Base-by-base conservation (phyloP, 2,888 invertebrate species). In the Drosophila neoperkinsi region DNA sequence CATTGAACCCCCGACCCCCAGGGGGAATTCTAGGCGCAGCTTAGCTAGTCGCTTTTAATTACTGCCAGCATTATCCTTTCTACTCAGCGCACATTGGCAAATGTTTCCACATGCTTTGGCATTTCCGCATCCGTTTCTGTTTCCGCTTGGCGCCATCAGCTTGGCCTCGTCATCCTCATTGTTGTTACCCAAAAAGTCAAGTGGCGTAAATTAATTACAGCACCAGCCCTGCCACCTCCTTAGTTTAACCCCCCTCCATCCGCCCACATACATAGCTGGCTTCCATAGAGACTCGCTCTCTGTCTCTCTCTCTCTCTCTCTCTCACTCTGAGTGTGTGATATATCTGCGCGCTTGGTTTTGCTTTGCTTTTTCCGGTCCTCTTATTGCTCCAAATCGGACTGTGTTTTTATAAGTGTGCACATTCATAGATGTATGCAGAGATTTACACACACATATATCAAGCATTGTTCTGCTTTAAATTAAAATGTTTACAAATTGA, bases 121-220 rank as follows among this genome's bases (percentile, higher is more conserved):
- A 90, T 90, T 78, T 80, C 79, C 82, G 71, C 56, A 65, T 89
- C 82, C 90, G 78, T 74, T 82, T 74, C 25, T 51, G 51, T 31
- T 62, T 82, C 88, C 88, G 79, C 73, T 66, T 71, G 87, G 89
- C 89, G 88, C 88, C 88, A 87, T 33, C 65, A 34, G 59, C 52
- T 61, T 43, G 36, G 62, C 50, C 68, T 77, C 61, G 43, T 56
- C 65, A 58, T 79, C 52, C 61, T 56, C 82, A 81, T 81, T 81
- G 79, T 81, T 81, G 79, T 74, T 60, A 33, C 58, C 82, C 71
- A 78, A 82, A 81, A 87, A 88, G 82, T 90, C 89, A 87, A 87
- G 87, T 83, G 82, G 90, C 90, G 87, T 87, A 90, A 88, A 90
- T 87, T 87, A 88, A 87, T 87, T 87, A 90, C 90, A 80, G 88